Evolutionary conservation across 2,888 invertebrate genomes (phyloP), one percentile per base, ranked within the genome.

Genomic region (Rhagonycha lutea): DNA sequence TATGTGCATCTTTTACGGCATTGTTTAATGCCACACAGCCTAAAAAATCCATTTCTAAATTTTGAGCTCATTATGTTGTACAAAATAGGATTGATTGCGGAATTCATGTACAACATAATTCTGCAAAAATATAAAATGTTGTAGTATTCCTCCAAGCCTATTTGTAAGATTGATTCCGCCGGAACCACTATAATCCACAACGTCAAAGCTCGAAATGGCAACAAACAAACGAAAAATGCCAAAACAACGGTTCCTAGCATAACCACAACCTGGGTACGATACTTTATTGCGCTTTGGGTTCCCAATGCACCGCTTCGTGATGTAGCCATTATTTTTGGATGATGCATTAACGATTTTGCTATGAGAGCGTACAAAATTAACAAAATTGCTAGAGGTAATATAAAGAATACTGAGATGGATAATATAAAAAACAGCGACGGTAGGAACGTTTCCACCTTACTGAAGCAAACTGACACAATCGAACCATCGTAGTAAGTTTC

Each of bases 61-160:
- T 96, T 97, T 1, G 96, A 95, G 75, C 96, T 96, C 94, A 97
- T 96, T 73, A 97, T 91, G 86, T 96, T 97, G 88, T 97, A 97
- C 70, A 97, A 89, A 83, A 97, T 95, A 11, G 97, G 97, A 89
- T 97, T 97, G 73, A 96, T 92, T 11, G 96, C 96, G 68, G 96
- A 96, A 88, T 97, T 97, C 72, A 96, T 91, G 88, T 96, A 96
- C 80, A 96, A 89, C 94, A 97, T 95, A 72, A 96, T 93, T 81
- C 97, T 92, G 85, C 94, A 94, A 88, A 96, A 94, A 87, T 95
- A 96, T 78, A 97, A 89, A 77, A 96, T 89, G 86, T 93, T 94
- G 88, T 94, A 96, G 87, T 95, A 97, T 72, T 92, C 92, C 81
- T 96, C 95, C 84, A 95, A 89, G 77, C 96, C 95, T 83, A 96